phyloP scores from a whole-genome alignment of 23 tunicate species.

The Halocynthia aurantium region DNA sequence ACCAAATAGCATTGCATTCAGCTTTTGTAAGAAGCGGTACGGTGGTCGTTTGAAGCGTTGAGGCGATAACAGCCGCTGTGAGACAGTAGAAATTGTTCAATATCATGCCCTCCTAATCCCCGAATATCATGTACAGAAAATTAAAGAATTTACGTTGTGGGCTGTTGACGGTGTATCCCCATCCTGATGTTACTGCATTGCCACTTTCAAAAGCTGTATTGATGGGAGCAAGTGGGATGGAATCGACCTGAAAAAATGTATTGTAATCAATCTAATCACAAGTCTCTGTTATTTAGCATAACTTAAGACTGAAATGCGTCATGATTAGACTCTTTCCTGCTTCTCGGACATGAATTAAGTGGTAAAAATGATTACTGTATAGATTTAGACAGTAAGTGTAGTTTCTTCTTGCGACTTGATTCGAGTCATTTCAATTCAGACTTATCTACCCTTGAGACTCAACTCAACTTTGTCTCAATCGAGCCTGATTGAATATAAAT shows the following conservation, averaged over 20 bases:
- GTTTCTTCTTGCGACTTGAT: no score
- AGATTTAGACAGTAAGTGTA: no score
- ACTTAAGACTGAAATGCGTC: no score
- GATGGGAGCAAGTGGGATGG: slow-evolving; percentile 29
- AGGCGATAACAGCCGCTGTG: slow-evolving; percentile 28
- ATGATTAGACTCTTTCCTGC: no score
- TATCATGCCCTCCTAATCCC: not conserved
- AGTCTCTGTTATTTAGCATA: no score
- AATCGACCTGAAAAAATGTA: slow-evolving; percentile 34
- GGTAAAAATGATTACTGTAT: no score
- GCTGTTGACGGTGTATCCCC: slow-evolving; percentile 62
- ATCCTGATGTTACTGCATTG: slow-evolving; percentile 57
- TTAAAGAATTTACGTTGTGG: slow-evolving; percentile 17
- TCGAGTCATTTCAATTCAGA: no score
- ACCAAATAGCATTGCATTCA: slow-evolving; percentile 38
- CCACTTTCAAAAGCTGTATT: slow-evolving; percentile 41
- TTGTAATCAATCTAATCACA: not conserved
- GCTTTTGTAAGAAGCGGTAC: slow-evolving; percentile 24
- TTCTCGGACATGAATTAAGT: no score
- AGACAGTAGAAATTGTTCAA: not conserved
- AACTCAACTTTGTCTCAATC: no score
- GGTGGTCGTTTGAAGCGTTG: slow-evolving; percentile 43
- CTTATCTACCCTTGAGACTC: no score
- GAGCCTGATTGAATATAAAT: not conserved
- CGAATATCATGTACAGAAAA: not conserved